Evolutionary conservation across 2,888 invertebrate genomes (phyloP).

Genomic region (Euclidia mi): DNA sequence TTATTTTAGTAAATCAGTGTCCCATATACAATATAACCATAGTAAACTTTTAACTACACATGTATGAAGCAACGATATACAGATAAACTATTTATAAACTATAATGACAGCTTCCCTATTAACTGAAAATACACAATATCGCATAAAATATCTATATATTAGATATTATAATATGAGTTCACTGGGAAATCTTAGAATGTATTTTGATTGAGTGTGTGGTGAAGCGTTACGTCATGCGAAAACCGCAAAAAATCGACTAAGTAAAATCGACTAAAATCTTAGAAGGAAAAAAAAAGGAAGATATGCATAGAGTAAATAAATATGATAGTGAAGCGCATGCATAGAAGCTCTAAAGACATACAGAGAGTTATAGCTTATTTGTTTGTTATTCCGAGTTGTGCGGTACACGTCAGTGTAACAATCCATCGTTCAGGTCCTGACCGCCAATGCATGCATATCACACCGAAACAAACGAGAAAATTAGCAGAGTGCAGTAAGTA

Average conservation of each 20-base stretch:
- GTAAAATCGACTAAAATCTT: not conserved
- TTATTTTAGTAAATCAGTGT: constrained; percentile 70
- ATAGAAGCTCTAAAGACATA: constrained; percentile 47
- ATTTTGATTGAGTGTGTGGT: constrained; percentile 33
- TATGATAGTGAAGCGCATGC: constrained; percentile 48
- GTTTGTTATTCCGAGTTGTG: constrained; percentile 56
- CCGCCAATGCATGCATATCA: constrained; percentile 85
- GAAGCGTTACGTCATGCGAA: constrained; percentile 29
- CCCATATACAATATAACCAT: constrained; percentile 61
- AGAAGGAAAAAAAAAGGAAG: constrained; percentile 20
- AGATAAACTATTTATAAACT: constrained; percentile 58
- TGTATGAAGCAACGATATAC: constrained; percentile 73
- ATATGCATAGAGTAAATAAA: constrained; percentile 24
- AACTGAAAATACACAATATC: constrained; percentile 40
- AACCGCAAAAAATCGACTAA: constrained; percentile 12
- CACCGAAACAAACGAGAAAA: constrained; percentile 77
- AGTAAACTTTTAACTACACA: constrained; percentile 70
- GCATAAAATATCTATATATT: constrained; percentile 39
- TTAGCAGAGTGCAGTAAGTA: constrained; percentile 77
- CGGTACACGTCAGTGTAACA: constrained; percentile 80
- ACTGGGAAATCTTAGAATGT: constrained; percentile 8
- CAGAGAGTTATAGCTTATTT: constrained; percentile 52
- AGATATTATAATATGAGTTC: constrained; percentile 25
- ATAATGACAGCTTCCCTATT: constrained; percentile 49
- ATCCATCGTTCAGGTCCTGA: constrained; percentile 88